A percentile compares a stretch with the other conserved stretches of the same genome.
These are phyloP conservation scores for Megaustenia siamemsis DNA, from an alignment of 2,888 invertebrate genomes.

Conservation along the genomic window DNA sequence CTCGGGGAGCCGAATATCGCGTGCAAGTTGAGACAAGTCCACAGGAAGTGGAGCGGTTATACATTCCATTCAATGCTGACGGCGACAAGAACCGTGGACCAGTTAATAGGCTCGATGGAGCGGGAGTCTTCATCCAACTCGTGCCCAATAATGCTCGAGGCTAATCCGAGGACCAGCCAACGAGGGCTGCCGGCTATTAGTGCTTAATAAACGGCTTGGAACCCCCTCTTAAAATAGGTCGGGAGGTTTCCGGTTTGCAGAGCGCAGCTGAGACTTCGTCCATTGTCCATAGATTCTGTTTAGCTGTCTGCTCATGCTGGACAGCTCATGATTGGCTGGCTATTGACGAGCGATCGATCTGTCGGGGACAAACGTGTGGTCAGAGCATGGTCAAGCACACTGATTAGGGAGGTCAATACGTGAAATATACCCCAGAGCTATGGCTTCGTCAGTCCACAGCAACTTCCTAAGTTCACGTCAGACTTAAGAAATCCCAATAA, in stretches of 20 bases:
- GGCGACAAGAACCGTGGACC: neutral
- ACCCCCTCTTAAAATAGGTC: neutral
- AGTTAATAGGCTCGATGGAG: neutral
- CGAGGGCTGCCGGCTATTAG: neutral
- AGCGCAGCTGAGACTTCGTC: neutral
- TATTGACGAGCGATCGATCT: constrained; percentile 37
- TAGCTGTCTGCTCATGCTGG: neutral
- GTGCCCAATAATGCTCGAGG: constrained; percentile 2
- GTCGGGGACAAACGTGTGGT: neutral
- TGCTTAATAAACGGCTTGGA: constrained; percentile 11
- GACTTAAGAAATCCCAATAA: no score
- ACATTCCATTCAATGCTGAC: neutral
- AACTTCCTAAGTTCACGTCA: neutral
- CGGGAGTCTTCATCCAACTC: neutral
- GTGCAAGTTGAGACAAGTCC: neutral
- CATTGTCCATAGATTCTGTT: neutral
- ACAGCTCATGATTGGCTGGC: constrained; percentile 18
- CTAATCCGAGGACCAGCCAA: neutral
- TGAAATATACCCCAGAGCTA: constrained; percentile 22
- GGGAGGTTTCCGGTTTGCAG: neutral
- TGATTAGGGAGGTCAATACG: constrained; percentile 38
- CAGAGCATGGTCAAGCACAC: constrained; percentile 37
- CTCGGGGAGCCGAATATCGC: neutral
- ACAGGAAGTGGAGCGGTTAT: neutral
- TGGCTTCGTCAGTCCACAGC: neutral